phyloP scores from a whole-genome alignment of 1,140 invertebrate genomes.

The Amyelois transitella region DNA sequence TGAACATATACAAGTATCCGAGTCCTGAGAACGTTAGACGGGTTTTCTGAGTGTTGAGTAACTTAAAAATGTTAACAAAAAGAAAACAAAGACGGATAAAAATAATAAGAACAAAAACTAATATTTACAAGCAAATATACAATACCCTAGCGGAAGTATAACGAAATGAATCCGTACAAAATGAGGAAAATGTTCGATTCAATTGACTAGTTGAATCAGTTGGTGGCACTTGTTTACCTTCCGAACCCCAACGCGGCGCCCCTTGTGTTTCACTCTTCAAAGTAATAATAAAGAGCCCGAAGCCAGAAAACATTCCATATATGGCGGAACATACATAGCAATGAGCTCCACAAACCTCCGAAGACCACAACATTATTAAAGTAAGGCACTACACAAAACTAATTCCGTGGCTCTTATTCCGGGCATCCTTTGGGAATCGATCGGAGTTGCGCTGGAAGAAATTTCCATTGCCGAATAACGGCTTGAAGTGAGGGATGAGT shows the following conservation, averaged over 20 bases:
- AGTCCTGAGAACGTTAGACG: neutral
- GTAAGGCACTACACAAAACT: conserved; percentile 57
- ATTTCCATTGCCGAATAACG: conserved; percentile 17
- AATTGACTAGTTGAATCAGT: conserved; percentile 57
- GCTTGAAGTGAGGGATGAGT: conserved; percentile 16
- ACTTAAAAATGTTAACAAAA: neutral
- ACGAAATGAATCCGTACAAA: conserved; percentile 23
- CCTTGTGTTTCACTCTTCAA: conserved; percentile 51
- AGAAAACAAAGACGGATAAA: neutral
- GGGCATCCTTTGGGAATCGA: conserved; percentile 37
- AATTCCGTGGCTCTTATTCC: conserved; percentile 51
- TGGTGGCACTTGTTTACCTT: conserved; percentile 61
- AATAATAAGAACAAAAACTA: neutral
- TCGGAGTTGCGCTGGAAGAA: conserved; percentile 31
- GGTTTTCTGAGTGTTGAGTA: neutral
- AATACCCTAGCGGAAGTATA: conserved; percentile 11
- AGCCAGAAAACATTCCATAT: conserved; percentile 71
- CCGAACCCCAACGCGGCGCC: conserved; percentile 41
- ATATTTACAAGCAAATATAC: conserved; percentile 12
- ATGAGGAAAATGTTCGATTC: conserved; percentile 45
- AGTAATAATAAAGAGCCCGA: conserved; percentile 73
- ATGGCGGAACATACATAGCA: conserved; percentile 47
- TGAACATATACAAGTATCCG: neutral
- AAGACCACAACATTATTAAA: conserved; percentile 66
- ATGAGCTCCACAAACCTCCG: conserved; percentile 55